Base-by-base conservation (phyloP, 1,140 invertebrate species). In the Drosophila serrata region DNA sequence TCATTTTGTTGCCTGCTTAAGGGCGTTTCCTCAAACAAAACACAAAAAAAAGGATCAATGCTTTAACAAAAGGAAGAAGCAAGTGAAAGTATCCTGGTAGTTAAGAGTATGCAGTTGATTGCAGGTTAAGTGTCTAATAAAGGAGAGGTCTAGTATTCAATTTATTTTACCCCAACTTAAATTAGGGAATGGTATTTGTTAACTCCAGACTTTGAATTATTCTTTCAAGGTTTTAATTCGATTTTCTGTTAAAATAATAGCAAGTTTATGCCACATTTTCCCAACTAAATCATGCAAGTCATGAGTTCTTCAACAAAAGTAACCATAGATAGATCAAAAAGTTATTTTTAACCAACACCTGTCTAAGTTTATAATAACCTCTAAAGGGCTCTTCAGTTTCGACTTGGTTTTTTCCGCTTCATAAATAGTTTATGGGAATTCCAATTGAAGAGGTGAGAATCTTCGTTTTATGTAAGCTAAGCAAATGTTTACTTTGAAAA, bases 1-100 rank as follows among this genome's bases (percentile, higher is more conserved):
- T 69, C 33, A 57, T 43, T 77, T 77, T 78, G 75, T 70, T 79
- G 64, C 57, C 56, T 78, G 75, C 75, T 77, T 56, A 55, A 49
- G 74, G 75, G 75, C 75, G 75, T 72, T 46, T 6, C n/a, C 46
- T 24, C 51, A n/a, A 22, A 11, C 8, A 24, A 53, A 53, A 35
- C 11, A 19, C 42, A 35, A 22, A 27, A 53, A 53, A 46, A 43
- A 45, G 42, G 39, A 39, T 37, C 43, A 56, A 64, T 37, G 53
- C 51, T 49, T 57, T 48, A 72, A 72, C 68, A 53, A 51, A 68
- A 40, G 42, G 31, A 17, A 61, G 56, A 35, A 40, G 19, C 17
- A 69, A 78, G 74, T 69, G 74, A 78, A 78, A 78, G 68, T 72
- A 48, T 70, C n/a, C 35, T 35, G 65, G 37, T 22, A 17, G 37